Evolutionary conservation across 2,888 invertebrate genomes (phyloP), one percentile per base, ranked within the genome.

Genomic region (Hoplodrina blanda): DNA sequence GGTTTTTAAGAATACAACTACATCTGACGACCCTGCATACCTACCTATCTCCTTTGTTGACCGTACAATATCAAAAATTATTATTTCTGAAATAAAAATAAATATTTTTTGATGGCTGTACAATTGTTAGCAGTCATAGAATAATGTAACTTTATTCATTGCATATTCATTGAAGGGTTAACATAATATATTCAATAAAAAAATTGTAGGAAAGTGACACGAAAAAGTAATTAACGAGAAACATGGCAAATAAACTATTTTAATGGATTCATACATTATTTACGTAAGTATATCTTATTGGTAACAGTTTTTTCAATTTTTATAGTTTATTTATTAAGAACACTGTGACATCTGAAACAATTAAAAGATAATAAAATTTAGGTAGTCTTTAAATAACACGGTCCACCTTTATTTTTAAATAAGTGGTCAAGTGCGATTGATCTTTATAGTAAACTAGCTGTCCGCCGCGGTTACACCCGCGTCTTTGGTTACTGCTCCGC

Each of bases 361-460:
- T 44, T 44, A 11, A 55, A 46, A 56, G 56, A 64, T 64, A 63
- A 46, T 4, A 2, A 44, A 19, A 46, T 17, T 15, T 46, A 6
- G 30, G 44, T 7, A 30, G 55, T 15, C 10, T 44, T 19, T 41
- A 8, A n/a, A 10, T 50, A 8, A 50, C 4, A n/a, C 19, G 8
- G 8, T 50, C 3, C n/a, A n/a, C 1, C 5, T 20, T 25, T 25
- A 2, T 25, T 25, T 25, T 25, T 25, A 25, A 25, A 25, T 25
- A 25, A 20, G 13, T 55, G 44, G 33, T 20, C 4, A 20, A 46
- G 56, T 64, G 63, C 1, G 63, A 19, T 19, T 30, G 15, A 15
- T 15, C 8, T 13, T 13, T 25, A 2, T 2, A 25, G 25, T 25
- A 25, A 25, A n/a, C n/a, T n/a, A n/a, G n/a, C n/a, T n/a, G n/a